Evolutionary conservation across 2,797 vertebrate genomes (phyloP), one percentile per base, ranked within the genome.

Genomic region (Acanthopagrus latus): DNA sequence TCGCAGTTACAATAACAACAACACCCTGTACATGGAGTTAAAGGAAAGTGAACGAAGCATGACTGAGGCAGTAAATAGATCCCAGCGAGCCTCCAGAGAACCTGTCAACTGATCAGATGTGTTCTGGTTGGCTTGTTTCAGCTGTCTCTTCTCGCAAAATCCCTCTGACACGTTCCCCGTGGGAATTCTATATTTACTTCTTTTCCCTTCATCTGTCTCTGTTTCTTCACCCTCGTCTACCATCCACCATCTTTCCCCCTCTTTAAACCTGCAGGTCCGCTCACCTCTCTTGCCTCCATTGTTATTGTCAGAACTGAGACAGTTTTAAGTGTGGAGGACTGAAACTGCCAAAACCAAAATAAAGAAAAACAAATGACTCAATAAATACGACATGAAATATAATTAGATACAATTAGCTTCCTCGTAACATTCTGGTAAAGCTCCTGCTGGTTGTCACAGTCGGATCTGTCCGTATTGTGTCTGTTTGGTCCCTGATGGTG

Each of bases 401-500:
- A 43, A 38, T 47, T 0, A 52, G 64, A 51, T 3, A 14, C 3
- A 21, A 44, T 18, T 21, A 2, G 21, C 8, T 47, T 47, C 29
- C 17, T 51, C 2, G 3, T 27, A 0, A 50, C 5, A 16, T 64
- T 63, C 13, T 10, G 18, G 1, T 33, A 16, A 25, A 67, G 7
- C 16, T 2, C 66, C 9, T 47, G 27, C 58, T 74, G 41, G 62
- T 65, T 79, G 58, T 71, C 58, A 77, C 13, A 78, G 71, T 25
- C 18, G 7, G 5, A 65, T 41, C 12, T 51, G 44, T 55, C 55
- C 1, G 10, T 23, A 70, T n/a, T 60, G 80, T 62, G 27, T 65
- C 76, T 64, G 33, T 33, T 33, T 7, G 8, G 76, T 92, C 90
- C 84, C 87, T 63, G 41, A 82, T 20, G 88, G 67, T 82, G 78